A percentile compares a stretch with the other conserved stretches of the same genome.
These are phyloP conservation scores for Drosophila repletoides DNA, from an alignment of 1,140 invertebrate species.

Conservation along the genomic window DNA sequence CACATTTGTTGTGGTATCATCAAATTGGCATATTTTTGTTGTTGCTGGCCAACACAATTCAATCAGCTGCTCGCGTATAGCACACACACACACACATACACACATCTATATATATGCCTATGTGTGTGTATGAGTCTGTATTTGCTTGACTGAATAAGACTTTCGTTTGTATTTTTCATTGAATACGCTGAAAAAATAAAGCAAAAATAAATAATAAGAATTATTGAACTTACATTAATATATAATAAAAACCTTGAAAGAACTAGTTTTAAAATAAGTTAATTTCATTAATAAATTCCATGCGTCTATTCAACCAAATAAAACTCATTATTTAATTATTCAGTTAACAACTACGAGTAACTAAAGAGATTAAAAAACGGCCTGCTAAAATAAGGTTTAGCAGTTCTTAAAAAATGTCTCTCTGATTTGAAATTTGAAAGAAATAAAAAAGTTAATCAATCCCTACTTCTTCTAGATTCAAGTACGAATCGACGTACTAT, in stretches of 20 bases:
- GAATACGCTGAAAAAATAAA: constrained; percentile 9
- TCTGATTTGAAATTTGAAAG: no score
- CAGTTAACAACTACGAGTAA: not conserved
- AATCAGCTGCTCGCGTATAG: constrained; percentile 68
- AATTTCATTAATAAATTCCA: constrained; percentile 6
- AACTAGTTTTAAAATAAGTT: not conserved
- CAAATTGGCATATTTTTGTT: constrained; percentile 77
- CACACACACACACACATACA: constrained; percentile 29
- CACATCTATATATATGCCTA: no score
- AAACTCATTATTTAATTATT: constrained; percentile 6
- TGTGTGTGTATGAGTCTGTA: constrained; percentile 8
- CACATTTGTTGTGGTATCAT: constrained; percentile 79
- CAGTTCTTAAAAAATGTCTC: no score
- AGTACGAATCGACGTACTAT: no score
- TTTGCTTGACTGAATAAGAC: constrained; percentile 54
- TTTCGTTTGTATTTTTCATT: constrained; percentile 35
- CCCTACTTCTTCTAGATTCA: not conserved
- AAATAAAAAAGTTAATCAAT: not conserved
- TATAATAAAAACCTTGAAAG: constrained; percentile 6
- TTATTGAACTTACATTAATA: not conserved
- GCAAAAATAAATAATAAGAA: not conserved
- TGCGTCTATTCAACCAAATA: constrained; percentile 12
- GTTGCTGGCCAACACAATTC: constrained; percentile 76
- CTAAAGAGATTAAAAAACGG: not conserved
- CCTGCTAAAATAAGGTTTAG: not conserved